Base-by-base conservation (phyloP, 2,797 vertebrate species). In the Megaceryle alcyon region DNA sequence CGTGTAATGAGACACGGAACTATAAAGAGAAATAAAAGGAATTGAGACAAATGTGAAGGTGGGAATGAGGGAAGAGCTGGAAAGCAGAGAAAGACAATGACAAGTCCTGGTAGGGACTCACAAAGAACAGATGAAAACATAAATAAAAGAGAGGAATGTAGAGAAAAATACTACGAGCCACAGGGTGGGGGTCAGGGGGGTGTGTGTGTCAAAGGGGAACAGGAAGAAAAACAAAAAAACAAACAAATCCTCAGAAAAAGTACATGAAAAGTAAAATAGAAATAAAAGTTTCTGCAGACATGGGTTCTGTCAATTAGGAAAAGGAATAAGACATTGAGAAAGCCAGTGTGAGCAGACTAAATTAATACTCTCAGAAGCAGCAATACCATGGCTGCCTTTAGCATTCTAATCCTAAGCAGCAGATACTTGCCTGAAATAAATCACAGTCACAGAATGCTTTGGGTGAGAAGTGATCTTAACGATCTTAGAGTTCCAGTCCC, bases 141-240 rank as follows among this genome's bases (percentile, higher is more conserved):
- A 43, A 28, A 44, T 29, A 51, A 57, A 83, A 21, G 9, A 78
- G 21, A 65, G 10, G 13, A 75, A 63, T 28, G 4, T 28, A 57
- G 41, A 79, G 29, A 28, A 86, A 84, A 66, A 71, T 48, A 26
- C 10, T 20, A 18, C 29, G 35, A 95, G 26, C 8, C 3, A 46
- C 1, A 3, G 39, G 1, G 15, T 23, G 57, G 2, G 19, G 5
- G 2, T 10, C 21, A 25, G 49, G 23, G 23, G 26, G 14, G 46
- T 22, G 46, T 22, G 12, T 44, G 48, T 49, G 48, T 51, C 49
- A 11, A 11, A 6, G 5, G 1, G 10, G 13, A 7, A 4, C 21
- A 69, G 29, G 21, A 21, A 75, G 49, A 44, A 90, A 53, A 49
- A 23, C 23, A 35, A 35, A 46, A 11, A 7, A 41, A 54, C 35